These are phyloP conservation scores for Desmodus rotundus DNA, from an alignment of 2,113 vertebrate species.

Conservation along the genomic window DNA sequence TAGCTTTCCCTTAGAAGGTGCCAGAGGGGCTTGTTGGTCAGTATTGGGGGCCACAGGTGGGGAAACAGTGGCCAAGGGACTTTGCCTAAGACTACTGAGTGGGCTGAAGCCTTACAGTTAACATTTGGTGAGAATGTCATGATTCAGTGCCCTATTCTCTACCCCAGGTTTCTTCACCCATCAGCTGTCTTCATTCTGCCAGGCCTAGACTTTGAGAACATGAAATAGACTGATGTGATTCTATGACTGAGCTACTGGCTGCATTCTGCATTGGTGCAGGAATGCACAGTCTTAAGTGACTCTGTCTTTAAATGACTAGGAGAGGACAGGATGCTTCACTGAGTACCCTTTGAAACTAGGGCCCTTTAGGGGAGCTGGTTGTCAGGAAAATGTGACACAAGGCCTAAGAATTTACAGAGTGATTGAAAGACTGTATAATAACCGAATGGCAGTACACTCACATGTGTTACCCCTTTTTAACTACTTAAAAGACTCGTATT, in stretches of 20 bases:
- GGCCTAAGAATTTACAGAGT: background rate
- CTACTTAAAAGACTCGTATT: background rate
- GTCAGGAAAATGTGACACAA: background rate
- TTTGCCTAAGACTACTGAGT: slow-evolving; percentile 55
- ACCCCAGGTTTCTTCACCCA: slow-evolving; percentile 2
- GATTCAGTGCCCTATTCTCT: slow-evolving; percentile 47
- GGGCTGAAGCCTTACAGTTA: slow-evolving; percentile 9
- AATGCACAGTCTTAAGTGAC: background rate
- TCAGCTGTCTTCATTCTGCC: background rate
- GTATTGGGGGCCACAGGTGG: background rate
- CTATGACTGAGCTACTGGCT: background rate
- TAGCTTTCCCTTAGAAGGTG: slow-evolving; percentile 68
- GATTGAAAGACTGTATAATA: background rate
- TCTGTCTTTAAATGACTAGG: background rate
- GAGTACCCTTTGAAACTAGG: background rate
- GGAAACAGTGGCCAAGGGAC: slow-evolving; percentile 35
- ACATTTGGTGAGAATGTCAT: slow-evolving; percentile 43
- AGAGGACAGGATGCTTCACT: background rate
- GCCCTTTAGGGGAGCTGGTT: background rate
- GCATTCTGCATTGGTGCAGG: background rate
- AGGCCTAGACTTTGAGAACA: background rate
- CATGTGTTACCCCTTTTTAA: background rate
- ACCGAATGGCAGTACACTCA: background rate
- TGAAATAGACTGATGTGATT: background rate
- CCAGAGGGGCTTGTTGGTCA: slow-evolving; percentile 61